Base-by-base conservation (phyloP, 2,888 invertebrate species). In the Phyto melanocephala region DNA sequence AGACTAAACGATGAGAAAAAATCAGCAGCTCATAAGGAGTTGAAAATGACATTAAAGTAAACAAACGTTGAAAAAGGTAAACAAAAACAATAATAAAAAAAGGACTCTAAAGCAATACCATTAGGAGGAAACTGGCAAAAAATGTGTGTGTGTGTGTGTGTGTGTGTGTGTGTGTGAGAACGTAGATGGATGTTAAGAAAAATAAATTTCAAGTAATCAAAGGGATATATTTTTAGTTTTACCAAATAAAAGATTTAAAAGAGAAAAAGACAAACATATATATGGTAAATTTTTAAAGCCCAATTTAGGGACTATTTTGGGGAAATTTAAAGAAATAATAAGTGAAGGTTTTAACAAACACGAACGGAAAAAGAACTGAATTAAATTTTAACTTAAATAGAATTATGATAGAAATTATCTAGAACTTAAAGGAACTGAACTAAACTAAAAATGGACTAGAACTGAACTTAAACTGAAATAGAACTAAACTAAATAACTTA, bases 41-140 rank as follows among this genome's bases (percentile, higher is more conserved):
- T 87, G 87, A 87, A 88, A 88, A 88, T 87, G 87, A 87, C 87
- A 86, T 87, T 87, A 88, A 88, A 88, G 87, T 88, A 88, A 88
- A 88, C 88, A 88, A 86, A 86, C 62, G 63, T 22, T 77, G 40
- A 84, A 74, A 77, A 65, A 11, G 45, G 2, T 37, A 68, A 70
- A 63, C 70, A 42, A 65, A 67, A 70, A 81, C 47, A 74, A 63
- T 45, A 84, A 68, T 28, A 28, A 35, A 37, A 58, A 58, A 63
- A 62, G 35, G 52, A 72, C 42, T 52, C 40, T 62, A 60, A 52
- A 68, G 24, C 17, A 77, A 62, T 54, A 54, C 22, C 56, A 72
- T 65, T 58, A 63, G 15, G 54, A 37, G 11, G 37, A 67, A 13
- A 72, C 0, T 11, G n/a, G 4, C 35, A 13, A 37, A 58, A 65